A percentile compares a stretch with the other conserved stretches of the same genome.
These are phyloP conservation scores for Sebastes oblongus DNA, from an alignment of 2,797 vertebrate genomes.

Conservation along the genomic window DNA sequence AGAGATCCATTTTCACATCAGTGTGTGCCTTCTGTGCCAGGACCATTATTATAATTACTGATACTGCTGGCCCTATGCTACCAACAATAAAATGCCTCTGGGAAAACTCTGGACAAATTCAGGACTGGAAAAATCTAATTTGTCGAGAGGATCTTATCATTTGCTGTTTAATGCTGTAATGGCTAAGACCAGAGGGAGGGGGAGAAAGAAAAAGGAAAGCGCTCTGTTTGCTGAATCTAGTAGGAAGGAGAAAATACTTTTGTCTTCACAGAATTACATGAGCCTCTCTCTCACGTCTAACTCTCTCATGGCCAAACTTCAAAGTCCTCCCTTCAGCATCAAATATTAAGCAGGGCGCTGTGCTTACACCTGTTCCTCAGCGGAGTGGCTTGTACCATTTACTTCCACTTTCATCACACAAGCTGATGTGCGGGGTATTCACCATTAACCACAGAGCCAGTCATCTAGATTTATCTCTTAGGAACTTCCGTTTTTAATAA, in stretches of 20 bases:
- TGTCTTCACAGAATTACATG: constrained; percentile 8
- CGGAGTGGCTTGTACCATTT: constrained; percentile 46
- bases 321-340: constrained; percentile 68
- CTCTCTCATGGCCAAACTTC: constrained; percentile 57
- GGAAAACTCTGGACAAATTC: constrained; percentile 52
- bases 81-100: constrained; percentile 60
- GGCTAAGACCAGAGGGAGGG: constrained; percentile 4
- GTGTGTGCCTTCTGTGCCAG: constrained; percentile 40
- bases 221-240: constrained; percentile 1
- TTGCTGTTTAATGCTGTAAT: constrained; percentile 44
- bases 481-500: background rate
- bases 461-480: background rate
- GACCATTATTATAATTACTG: constrained; percentile 74
- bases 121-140: constrained; percentile 59
- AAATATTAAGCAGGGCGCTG: constrained; percentile 73
- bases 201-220: background rate
- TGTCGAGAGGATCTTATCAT: constrained; percentile 55
- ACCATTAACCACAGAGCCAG: background rate
- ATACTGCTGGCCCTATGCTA: constrained; percentile 61
- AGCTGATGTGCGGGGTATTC: constrained; percentile 10
- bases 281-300: constrained; percentile 5
- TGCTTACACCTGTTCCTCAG: constrained; percentile 70
- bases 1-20: constrained; percentile 76
- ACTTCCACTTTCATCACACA: constrained; percentile 51
- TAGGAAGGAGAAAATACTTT: background rate